Percentiles rank a stretch among this genome's conserved stretches.
Evolutionary conservation across 2,888 invertebrate species (phyloP).

Genomic region (Odontocolon sp.): DNA sequence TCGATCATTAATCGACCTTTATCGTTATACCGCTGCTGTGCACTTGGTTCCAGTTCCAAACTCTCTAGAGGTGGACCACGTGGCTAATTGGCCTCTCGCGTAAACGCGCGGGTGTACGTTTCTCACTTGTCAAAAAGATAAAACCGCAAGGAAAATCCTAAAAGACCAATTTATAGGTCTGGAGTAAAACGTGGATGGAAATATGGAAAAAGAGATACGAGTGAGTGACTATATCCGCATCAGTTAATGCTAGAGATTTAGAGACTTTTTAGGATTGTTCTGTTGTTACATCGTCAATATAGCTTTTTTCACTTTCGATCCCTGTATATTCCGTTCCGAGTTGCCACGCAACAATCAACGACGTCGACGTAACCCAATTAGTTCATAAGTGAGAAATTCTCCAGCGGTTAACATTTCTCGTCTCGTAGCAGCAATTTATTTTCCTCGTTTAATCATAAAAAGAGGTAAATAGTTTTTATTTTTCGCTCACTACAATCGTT

Average conservation of each 20-base stretch:
- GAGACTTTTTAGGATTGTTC: too few relatives aligned
- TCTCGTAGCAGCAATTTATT: neutral
- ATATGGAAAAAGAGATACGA: neutral
- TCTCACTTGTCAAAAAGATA: constrained; percentile 4
- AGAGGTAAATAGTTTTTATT: neutral
- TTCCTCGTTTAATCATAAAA: neutral
- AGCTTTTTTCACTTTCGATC: too few relatives aligned
- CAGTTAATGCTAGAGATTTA: too few relatives aligned
- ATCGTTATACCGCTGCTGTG: neutral
- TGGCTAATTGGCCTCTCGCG: constrained; percentile 35
- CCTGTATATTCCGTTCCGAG: neutral
- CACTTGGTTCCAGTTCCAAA: neutral
- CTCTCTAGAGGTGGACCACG: neutral
- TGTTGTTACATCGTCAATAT: too few relatives aligned
- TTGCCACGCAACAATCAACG: neutral
- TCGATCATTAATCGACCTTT: constrained; percentile 47
- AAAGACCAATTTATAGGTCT: constrained; percentile 13
- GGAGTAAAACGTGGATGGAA: neutral
- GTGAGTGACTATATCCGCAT: neutral
- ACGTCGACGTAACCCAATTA: constrained; percentile 2
- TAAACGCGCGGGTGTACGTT: neutral
- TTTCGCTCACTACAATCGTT: neutral
- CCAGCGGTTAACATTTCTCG: neutral
- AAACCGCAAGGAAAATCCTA: neutral
- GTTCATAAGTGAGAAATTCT: neutral